A percentile compares a stretch with the other conserved stretches of the same genome.
phyloP scores from a whole-genome alignment of 2,113 vertebrate species.

The Micronisus gabar region DNA sequence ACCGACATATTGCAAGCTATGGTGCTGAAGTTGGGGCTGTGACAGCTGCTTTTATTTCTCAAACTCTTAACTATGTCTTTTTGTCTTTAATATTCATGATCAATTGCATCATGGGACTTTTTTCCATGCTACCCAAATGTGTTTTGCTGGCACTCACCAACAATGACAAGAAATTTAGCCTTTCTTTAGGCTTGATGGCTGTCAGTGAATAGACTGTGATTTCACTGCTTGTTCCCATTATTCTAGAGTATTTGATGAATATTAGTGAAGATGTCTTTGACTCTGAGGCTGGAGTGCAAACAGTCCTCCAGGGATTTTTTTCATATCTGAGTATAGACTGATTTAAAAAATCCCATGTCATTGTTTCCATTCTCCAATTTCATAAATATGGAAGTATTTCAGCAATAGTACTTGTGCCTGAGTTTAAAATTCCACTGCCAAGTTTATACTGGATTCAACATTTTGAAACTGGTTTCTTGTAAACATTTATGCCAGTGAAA shows the following conservation, averaged over 20 bases:
- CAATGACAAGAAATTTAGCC: background rate
- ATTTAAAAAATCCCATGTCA: background rate
- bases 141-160: background rate
- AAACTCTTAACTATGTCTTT: background rate
- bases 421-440: background rate
- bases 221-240: background rate
- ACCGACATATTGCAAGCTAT: background rate
- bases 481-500: background rate
- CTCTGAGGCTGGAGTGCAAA: background rate
- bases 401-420: background rate
- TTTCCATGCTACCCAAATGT: background rate
- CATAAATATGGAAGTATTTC: background rate
- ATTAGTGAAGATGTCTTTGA: conserved; percentile 14
- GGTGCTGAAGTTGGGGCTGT: background rate
- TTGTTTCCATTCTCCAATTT: background rate
- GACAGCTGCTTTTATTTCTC: background rate
- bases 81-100: background rate
- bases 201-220: conserved; percentile 23
- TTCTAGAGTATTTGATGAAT: background rate
- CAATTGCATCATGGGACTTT: background rate
- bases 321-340: background rate
- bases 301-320: background rate
- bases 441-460: background rate
- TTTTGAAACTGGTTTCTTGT: background rate
- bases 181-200: background rate